Percentiles rank a stretch among this genome's conserved stretches.
Evolutionary conservation across 2,797 vertebrate species (phyloP).

Genomic region (Australoheros facetus): DNA sequence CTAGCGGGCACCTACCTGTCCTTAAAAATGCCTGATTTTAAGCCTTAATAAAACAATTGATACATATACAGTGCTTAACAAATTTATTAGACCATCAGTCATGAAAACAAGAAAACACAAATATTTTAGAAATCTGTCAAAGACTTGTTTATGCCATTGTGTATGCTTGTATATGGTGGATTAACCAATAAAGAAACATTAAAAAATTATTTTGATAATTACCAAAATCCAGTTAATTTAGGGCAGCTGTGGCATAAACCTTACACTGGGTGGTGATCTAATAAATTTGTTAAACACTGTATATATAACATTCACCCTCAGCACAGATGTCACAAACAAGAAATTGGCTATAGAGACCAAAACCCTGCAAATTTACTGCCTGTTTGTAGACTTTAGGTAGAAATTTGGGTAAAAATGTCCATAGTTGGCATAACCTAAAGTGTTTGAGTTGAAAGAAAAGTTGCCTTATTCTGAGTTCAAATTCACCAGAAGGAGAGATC

Average conservation of each 20-base stretch:
- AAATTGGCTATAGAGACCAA: too few relatives aligned
- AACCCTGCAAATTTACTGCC: background rate
- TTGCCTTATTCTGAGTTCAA: conserved; percentile 9
- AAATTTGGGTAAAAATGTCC: background rate
- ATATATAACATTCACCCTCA: too few relatives aligned
- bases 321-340: too few relatives aligned
- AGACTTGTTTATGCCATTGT: too few relatives aligned
- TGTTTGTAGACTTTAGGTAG: background rate
- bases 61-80: background rate
- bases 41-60: background rate
- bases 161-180: too few relatives aligned
- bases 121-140: background rate
- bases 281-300: too few relatives aligned
- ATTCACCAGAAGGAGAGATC: conserved; percentile 44
- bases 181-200: too few relatives aligned
- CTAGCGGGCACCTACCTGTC: background rate
- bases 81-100: background rate
- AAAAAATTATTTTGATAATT: too few relatives aligned
- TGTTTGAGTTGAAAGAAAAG: conserved; percentile 1
- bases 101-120: background rate
- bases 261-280: too few relatives aligned
- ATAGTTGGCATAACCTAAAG: background rate
- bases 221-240: too few relatives aligned
- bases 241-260: too few relatives aligned
- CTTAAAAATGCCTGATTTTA: background rate